phyloP scores from a whole-genome alignment of 2,888 invertebrate species.

The Spisula subtruncata region DNA sequence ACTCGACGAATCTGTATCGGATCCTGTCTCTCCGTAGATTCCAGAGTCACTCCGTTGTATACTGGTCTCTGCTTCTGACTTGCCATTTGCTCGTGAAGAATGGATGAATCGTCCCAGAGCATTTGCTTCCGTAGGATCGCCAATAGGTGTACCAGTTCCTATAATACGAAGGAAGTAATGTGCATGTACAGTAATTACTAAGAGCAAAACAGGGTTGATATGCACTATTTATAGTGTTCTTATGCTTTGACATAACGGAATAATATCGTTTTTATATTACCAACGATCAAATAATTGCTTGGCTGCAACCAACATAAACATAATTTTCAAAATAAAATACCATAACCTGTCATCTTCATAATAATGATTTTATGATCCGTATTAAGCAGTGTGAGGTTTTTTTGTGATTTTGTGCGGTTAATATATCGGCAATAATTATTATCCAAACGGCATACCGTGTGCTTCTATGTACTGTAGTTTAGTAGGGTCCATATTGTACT shows the following conservation, averaged over 20 bases:
- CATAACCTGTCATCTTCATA: no score
- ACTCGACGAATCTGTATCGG: slow-evolving; percentile 9
- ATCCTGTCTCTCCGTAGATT: background rate
- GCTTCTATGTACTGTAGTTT: slow-evolving; percentile 65
- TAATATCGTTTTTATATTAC: no score
- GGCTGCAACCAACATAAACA: no score
- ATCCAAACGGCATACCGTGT: slow-evolving; percentile 50
- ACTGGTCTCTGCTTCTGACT: background rate
- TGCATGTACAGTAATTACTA: no score
- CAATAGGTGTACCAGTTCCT: slow-evolving; percentile 75
- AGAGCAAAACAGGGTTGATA: no score
- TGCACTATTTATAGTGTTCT: no score
- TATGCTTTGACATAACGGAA: no score
- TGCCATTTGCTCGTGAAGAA: background rate
- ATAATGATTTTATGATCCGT: no score
- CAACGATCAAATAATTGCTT: no score
- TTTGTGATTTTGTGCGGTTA: no score
- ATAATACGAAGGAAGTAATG: background rate
- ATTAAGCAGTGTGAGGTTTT: no score
- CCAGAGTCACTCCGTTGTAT: background rate
- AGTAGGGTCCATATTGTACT: slow-evolving; percentile 45
- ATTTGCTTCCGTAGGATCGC: slow-evolving; percentile 74
- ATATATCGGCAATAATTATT: background rate
- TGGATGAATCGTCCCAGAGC: slow-evolving; percentile 60
- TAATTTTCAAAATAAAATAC: no score